phyloP scores from a whole-genome alignment of 1,140 invertebrate species.

The Zaprionus ornatus region DNA sequence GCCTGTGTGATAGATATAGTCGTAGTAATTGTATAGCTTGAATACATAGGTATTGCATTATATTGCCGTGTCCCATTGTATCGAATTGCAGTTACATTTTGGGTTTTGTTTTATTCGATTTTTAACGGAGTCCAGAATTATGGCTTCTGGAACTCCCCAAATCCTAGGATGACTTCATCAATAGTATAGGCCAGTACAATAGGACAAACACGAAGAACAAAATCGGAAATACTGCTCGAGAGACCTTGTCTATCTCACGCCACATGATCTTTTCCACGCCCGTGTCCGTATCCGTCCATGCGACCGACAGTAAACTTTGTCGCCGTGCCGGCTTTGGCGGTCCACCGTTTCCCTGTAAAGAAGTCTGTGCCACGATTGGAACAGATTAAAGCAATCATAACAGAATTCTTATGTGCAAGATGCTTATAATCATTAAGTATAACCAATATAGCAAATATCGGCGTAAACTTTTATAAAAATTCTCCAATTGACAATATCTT shows the following conservation, averaged over 20 bases:
- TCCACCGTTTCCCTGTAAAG: conserved; percentile 80
- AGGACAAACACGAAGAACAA: conserved; percentile 90
- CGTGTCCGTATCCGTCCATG: conserved; percentile 87
- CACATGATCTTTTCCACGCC: conserved; percentile 88
- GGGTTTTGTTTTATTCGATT: conserved; percentile 22
- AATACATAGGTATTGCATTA: conserved; percentile 20
- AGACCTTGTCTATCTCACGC: conserved; percentile 88
- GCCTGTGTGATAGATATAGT: conserved; percentile 16
- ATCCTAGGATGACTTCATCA: conserved; percentile 86
- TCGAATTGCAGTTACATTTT: conserved; percentile 5
- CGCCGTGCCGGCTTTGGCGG: conserved; percentile 79
- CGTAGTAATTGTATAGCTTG: conserved; percentile 12
- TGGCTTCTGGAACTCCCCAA: conserved; percentile 82
- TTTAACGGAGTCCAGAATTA: conserved; percentile 83
- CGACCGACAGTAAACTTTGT: conserved; percentile 84
- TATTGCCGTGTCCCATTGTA: conserved; percentile 8
- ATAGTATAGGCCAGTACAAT: conserved; percentile 90
- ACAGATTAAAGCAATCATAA: neutral
- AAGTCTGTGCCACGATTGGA: conserved; percentile 56
- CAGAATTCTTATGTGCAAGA: neutral
- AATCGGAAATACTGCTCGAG: conserved; percentile 89
- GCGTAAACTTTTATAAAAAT: neutral
- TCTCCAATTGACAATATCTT: conserved; percentile 1
- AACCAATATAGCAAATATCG: neutral
- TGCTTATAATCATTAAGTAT: neutral